Base-by-base conservation (phyloP, 2,888 invertebrate genomes). In the Pseudococcus viburni region DNA sequence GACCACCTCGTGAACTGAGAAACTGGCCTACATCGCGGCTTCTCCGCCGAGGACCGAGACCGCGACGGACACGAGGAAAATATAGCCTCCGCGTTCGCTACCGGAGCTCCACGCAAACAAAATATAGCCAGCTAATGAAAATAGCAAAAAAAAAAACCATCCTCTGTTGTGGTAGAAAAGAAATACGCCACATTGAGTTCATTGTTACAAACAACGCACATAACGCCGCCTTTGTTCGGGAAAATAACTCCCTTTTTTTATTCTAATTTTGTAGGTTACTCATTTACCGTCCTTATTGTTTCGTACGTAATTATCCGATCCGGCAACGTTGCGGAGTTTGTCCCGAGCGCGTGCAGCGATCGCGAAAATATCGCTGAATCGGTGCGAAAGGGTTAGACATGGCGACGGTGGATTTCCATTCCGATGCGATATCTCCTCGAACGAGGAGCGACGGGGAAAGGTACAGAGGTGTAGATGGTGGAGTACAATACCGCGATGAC, bases 181-280 rank as follows among this genome's bases (percentile, higher is more conserved):
- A 51, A 51, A 51, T 46, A 46, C 8, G 46, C 46, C 12, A 51
- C 51, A 51, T 51, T 15, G 51, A 0, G 22, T 19, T 22, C 22
- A 64, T 64, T 64, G 64, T 64, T 64, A 64, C 19, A 64, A 64
- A 64, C 64, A 64, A 64, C 64, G 22, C 7, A 12, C 64, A 64
- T 12, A 64, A 64, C 51, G 64, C 26, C 64, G 64, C 64, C 22
- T 64, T 64, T 64, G 64, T 59, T 22, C 19, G 19, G 64, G 19
- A 64, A 64, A 64, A 64, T 64, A 64, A 64, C 64, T 64, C 64
- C 64, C 64, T 64, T 64, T 64, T 64, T 64, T 64, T 64, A 64
- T 64, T 64, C 64, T 64, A 64, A 64, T 64, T 64, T 64, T 22
- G 51, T 64, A 64, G 64, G 64, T 64, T 64, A 22, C 64, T 64